Conservation (phyloP, 2,888 invertebrate genomes). For the Protula sp. region DNA sequence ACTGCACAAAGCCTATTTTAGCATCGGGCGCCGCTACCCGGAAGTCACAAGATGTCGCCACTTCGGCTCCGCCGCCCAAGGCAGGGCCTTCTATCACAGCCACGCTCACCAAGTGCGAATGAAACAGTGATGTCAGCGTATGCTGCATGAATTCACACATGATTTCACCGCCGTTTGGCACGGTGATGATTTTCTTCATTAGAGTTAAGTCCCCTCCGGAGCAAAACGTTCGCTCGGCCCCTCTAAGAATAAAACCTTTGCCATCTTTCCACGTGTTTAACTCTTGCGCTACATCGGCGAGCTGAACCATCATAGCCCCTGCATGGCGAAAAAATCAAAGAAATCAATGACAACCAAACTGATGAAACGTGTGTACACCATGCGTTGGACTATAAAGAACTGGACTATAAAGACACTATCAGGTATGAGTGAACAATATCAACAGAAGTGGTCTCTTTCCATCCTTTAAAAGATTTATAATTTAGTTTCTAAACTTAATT, state of each 20-base stretch:
- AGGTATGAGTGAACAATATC: too few species aligned
- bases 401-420: too few species aligned
- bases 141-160: constrained; percentile 57
- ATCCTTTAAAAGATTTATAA: too few species aligned
- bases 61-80: constrained; percentile 59
- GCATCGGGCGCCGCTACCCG: constrained; percentile 51
- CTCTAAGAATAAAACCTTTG: constrained; percentile 56
- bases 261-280: constrained; percentile 55
- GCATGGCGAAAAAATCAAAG: too few species aligned
- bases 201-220: constrained; percentile 57
- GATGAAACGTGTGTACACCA: too few species aligned
- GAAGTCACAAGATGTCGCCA: constrained; percentile 57
- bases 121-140: constrained; percentile 49
- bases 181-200: constrained; percentile 30
- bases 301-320: constrained; percentile 59
- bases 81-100: constrained; percentile 57
- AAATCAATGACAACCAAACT: too few species aligned
- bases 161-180: constrained; percentile 46
- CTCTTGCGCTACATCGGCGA: constrained; percentile 52
- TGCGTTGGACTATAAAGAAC: too few species aligned
- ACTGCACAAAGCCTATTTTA: constrained; percentile 56
- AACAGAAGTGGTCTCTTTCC: too few species aligned
- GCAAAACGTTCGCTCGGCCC: constrained; percentile 56
- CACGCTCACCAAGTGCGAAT: constrained; percentile 56
- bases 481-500: too few species aligned